Percentiles rank a stretch among this genome's conserved stretches.
Evolutionary conservation across 92 coral and sea anemone species (phyloP).

Genomic region (Anthopleura xanthogrammica): DNA sequence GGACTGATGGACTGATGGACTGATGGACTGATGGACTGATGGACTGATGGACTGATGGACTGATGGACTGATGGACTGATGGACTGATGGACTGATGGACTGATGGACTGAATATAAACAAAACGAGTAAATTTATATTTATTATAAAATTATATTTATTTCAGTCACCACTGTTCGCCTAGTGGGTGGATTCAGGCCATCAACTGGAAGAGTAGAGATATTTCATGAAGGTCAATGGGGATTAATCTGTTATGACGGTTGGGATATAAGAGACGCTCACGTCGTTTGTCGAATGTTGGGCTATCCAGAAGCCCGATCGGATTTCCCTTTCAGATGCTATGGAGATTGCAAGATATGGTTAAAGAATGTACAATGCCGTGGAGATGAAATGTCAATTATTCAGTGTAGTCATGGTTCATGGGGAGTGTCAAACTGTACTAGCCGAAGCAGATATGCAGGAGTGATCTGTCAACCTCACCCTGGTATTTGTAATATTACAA

Average conservation of each 20-base stretch:
- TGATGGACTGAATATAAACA: background rate
- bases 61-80: background rate
- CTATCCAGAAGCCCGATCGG: constrained; percentile 20
- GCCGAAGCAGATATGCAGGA: background rate
- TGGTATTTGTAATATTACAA: background rate
- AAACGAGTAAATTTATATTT: background rate
- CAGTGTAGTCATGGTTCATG: constrained; percentile 7
- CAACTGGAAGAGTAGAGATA: constrained; percentile 25
- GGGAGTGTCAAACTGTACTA: constrained; percentile 15
- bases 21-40: too few species aligned
- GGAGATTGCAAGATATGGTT: constrained; percentile 7
- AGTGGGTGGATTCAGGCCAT: background rate
- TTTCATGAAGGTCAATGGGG: constrained; percentile 48
- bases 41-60: too few species aligned
- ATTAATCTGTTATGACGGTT: constrained; percentile 39
- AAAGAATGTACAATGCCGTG: background rate
- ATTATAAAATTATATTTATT: background rate
- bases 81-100: background rate
- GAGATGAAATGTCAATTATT: background rate
- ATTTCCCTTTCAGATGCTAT: background rate
- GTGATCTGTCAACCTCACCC: background rate
- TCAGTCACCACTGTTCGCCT: background rate
- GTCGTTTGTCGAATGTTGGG: constrained; percentile 67
- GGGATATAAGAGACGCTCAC: constrained; percentile 55
- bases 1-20: too few species aligned